Base-by-base conservation (phyloP, 2,113 vertebrate genomes). In the Ancistrus triradiatus region DNA sequence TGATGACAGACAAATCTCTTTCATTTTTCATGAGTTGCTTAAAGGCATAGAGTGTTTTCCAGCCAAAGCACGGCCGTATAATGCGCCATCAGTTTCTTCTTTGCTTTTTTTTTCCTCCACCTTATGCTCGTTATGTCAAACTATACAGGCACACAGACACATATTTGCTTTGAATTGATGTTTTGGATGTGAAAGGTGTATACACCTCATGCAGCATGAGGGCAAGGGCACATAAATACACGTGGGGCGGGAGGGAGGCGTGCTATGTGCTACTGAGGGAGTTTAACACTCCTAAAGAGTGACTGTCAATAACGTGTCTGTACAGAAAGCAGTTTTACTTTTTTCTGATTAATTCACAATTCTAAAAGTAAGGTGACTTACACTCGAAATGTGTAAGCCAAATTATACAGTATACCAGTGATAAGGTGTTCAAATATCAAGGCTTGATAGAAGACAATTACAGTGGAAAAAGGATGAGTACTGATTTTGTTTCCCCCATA, bases 11-110 rank as follows among this genome's bases (percentile, higher is more conserved):
- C 72, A 79, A 79, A 77, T 72, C 78, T 80, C 68, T 70, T 80
- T 79, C 77, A 81, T 81, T 79, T 79, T 80, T 82, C 80, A 80
- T 82, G 78, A 80, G 77, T 80, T 74, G 78, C 78, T 82, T 80
- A 75, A 78, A 81, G 79, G 75, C 77, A 77, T 71, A 57, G 58
- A 70, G 66, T 47, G 55, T 68, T 76, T 78, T 77, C 53, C 73
- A 72, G 74, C 51, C 63, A 57, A 74, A 76, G 76, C 70, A 60
- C 66, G 43, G 38, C 42, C n/a, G n/a, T n/a, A n/a, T n/a, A 78
- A 78, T 75, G 66, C 65, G 44, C 67, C 44, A 77, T 78, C 74
- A 62, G 72, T 78, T 74, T 65, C 63, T 63, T 42, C 47, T 43
- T 31, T 42, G 22, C 24, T n/a, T 62, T 17, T 50, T 38, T 50